These are phyloP conservation scores for Carlito syrichta DNA, from an alignment of 2,113 vertebrate species.

Conservation along the genomic window DNA sequence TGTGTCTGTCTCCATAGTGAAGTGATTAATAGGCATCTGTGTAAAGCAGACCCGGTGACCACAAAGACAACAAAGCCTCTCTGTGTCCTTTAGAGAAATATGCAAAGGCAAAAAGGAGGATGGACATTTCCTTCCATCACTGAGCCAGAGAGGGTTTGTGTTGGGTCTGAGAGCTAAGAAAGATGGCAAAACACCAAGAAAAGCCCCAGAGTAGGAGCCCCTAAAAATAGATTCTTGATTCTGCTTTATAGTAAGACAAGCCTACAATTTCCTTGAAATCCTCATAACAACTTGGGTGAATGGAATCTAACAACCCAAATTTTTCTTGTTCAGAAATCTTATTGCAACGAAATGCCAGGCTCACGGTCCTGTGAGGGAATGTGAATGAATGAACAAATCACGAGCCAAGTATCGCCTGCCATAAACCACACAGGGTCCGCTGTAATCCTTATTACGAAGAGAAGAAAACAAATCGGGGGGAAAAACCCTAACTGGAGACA, in stretches of 20 bases:
- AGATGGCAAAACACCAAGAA: conserved; percentile 69
- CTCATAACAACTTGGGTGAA: conserved; percentile 60
- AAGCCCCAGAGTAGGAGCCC: conserved; percentile 37
- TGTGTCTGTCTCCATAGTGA: conserved; percentile 72
- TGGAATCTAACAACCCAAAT: conserved; percentile 60
- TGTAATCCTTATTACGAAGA: conserved; percentile 8
- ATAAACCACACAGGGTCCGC: not conserved
- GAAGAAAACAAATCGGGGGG: conserved; percentile 24
- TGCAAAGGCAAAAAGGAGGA: conserved; percentile 41
- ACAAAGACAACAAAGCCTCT: conserved; percentile 62
- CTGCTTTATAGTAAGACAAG: conserved; percentile 47
- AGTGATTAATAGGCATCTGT: conserved; percentile 78
- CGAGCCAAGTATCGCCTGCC: not conserved
- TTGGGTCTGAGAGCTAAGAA: conserved; percentile 54
- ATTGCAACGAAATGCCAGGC: conserved; percentile 38
- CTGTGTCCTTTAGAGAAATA: conserved; percentile 60
- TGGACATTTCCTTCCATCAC: conserved; percentile 54
- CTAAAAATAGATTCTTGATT: conserved; percentile 59
- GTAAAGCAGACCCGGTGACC: conserved; percentile 50
- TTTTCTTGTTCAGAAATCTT: conserved; percentile 63
- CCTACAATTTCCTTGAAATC: conserved; percentile 69
- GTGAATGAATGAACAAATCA: not conserved
- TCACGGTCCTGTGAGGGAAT: not conserved
- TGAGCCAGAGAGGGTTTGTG: conserved; percentile 45
- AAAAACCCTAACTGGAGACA: not conserved